phyloP scores from a whole-genome alignment of 2,113 vertebrate genomes.

The Anarrhichthys ocellatus region DNA sequence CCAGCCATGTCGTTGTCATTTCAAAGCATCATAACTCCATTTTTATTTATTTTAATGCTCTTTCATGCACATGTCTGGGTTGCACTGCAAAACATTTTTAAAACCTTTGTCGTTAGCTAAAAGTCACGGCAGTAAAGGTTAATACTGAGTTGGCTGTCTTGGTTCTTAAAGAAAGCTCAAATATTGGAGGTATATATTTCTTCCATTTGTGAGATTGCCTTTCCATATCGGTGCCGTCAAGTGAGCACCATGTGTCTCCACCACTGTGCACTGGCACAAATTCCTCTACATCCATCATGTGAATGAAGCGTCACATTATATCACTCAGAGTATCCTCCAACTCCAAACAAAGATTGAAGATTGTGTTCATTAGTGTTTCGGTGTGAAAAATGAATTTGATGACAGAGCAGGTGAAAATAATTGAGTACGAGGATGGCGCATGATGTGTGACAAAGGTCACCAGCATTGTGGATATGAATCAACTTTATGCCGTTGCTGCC shows the following conservation, averaged over 20 bases:
- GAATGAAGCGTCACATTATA: not conserved
- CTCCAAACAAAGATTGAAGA: not conserved
- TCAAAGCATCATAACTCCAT: not conserved
- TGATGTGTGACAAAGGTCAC: conserved; percentile 53
- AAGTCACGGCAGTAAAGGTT: not conserved
- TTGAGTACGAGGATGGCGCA: conserved; percentile 4
- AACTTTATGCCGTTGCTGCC: conserved; percentile 36
- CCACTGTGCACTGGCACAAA: not conserved
- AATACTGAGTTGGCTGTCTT: not conserved
- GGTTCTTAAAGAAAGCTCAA: not conserved
- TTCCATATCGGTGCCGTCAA: not conserved
- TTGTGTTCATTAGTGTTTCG: not conserved
- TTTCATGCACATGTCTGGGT: not conserved
- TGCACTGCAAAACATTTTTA: not conserved
- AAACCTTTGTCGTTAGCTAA: not conserved
- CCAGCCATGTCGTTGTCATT: not conserved
- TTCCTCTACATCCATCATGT: not conserved
- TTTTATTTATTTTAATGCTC: not conserved
- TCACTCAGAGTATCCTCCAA: not conserved
- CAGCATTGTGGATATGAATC: conserved; percentile 54
- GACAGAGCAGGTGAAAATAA: conserved; percentile 30
- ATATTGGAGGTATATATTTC: not conserved
- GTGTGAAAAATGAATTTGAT: not conserved
- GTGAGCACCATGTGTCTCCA: not conserved
- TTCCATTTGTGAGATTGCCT: not conserved